Percentiles rank a stretch among this genome's conserved stretches.
Evolutionary conservation across 2,113 vertebrate species (phyloP).

Genomic region (Romanogobio albipinnatus): DNA sequence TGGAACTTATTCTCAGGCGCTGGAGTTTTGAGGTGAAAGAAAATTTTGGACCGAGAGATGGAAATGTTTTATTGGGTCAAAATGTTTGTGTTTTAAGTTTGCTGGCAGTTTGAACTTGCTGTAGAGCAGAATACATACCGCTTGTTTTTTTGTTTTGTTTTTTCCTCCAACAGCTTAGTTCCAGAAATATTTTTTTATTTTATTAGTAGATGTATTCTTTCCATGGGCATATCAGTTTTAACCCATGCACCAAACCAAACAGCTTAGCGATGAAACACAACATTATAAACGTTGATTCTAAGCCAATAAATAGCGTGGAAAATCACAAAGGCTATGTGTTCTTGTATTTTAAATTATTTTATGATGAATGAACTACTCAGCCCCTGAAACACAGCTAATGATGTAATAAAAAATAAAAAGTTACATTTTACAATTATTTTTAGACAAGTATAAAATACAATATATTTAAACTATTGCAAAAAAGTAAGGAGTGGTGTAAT

Average conservation of each 20-base stretch:
- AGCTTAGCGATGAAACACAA: not conserved
- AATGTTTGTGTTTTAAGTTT: slow-evolving; percentile 13
- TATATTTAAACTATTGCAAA: not conserved
- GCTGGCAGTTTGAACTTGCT: not conserved
- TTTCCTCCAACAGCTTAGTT: not conserved
- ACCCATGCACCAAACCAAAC: not conserved
- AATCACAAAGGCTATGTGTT: not conserved
- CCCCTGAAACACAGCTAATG: not conserved
- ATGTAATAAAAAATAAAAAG: not conserved
- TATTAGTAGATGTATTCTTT: not conserved
- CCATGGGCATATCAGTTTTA: not conserved
- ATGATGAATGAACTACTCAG: not conserved
- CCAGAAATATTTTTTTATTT: not conserved
- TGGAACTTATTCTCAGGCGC: slow-evolving; percentile 52
- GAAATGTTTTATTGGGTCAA: slow-evolving; percentile 38
- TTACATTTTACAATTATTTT: too few relatives aligned
- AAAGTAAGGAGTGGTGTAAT: not conserved
- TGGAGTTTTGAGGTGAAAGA: slow-evolving; percentile 51
- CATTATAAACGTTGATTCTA: not conserved
- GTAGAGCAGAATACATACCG: not conserved
- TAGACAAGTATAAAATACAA: not conserved
- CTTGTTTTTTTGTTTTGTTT: not conserved
- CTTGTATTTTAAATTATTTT: not conserved
- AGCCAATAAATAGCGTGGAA: not conserved
- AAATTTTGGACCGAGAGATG: slow-evolving; percentile 41